Evolutionary conservation across 1,140 invertebrate genomes (phyloP), one percentile per base, ranked within the genome.

Genomic region (Pseudobourletiella spinata): DNA sequence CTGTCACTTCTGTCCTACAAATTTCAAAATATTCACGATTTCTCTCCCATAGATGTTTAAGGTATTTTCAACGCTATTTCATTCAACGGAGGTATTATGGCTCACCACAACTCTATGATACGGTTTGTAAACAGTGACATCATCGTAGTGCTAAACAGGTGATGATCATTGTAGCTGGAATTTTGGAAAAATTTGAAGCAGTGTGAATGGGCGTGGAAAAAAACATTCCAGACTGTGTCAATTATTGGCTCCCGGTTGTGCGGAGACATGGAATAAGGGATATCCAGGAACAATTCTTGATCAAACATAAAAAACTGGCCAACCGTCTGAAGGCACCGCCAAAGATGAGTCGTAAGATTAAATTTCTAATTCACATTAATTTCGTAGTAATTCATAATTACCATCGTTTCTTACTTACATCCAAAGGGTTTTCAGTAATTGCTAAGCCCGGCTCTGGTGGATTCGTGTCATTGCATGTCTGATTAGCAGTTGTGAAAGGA

Each of bases 121-220:
- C 54, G 58, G 35, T 67, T 67, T 15, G 61, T 64, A 35, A 67
- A 67, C 22, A 64, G 30, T 0, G 61, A 50, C 22, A 61, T 51
- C n/a, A 67, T 28, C 11, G 52, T 22, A 18, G 59, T 57, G 3
- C 61, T 61, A 54, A 56, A 64, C 1, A 32, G 60, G 32, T 67
- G 65, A 43, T 67, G 65, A 43, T 67, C 65, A 56, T 67, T 67
- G 56, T 50, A 67, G 22, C 14, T 28, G 22, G 59, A 67, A n/a
- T 64, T 51, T 14, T 25, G 29, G 22, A 67, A 67, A n/a, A 58
- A 46, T 20, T n/a, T 16, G 52, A 52, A 67, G 48, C 65, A 67
- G 29, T 61, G 61, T 1, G 43, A 52, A 29, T 67, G 65, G 0
- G 65, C 48, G 30, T 59, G 52, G 16, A 67, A 50, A 25, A 67